These are phyloP conservation scores for Rhyacichthys aspro DNA, from an alignment of 2,797 vertebrate genomes.

Conservation along the genomic window DNA sequence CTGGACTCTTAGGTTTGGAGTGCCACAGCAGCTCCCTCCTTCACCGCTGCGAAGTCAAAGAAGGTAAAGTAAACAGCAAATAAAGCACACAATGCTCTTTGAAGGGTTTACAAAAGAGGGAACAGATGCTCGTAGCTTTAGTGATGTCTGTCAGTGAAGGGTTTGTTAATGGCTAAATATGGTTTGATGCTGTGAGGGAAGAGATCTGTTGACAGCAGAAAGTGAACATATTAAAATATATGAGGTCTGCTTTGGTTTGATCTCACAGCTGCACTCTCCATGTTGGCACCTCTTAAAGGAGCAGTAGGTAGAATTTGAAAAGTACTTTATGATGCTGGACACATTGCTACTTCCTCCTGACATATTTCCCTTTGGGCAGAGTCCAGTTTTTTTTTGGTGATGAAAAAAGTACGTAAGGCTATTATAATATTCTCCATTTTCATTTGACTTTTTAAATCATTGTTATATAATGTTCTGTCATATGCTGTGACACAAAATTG, in stretches of 20 bases:
- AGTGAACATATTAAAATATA: no score
- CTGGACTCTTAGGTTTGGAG: constrained; percentile 77
- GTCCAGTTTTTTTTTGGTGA: no score
- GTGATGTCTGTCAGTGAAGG: background rate
- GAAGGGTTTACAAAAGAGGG: background rate
- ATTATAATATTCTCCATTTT: no score
- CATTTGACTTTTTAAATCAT: no score
- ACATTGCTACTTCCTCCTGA: background rate
- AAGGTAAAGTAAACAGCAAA: constrained; percentile 58
- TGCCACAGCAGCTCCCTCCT: constrained; percentile 53
- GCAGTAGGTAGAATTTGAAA: background rate
- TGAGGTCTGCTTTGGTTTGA: no score
- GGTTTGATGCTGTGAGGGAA: background rate
- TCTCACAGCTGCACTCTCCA: constrained; percentile 4
- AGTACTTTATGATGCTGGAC: no score
- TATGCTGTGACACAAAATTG: no score
- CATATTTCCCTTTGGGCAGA: no score
- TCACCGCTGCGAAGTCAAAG: constrained; percentile 48
- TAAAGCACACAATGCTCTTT: background rate
- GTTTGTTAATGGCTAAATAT: background rate
- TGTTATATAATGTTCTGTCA: no score
- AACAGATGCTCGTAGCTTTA: no score
- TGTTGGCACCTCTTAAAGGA: constrained; percentile 2
- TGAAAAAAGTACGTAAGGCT: no score
- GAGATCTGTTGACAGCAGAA: no score